A percentile compares a stretch with the other conserved stretches of the same genome.
Conservation (phyloP, 2,888 invertebrate genomes). For the Platypus cylindrus region DNA sequence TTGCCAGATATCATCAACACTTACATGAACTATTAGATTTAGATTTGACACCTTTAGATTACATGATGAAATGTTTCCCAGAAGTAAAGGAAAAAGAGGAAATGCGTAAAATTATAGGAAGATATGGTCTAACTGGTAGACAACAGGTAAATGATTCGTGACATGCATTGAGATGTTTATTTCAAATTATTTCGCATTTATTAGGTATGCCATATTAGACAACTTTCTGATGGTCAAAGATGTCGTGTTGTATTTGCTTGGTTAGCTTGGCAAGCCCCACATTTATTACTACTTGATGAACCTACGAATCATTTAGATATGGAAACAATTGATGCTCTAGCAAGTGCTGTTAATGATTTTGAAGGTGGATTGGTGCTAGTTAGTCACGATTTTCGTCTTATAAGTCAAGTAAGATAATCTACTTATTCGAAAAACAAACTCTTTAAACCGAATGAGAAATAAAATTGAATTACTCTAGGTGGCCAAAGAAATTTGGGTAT, state of each 20-base stretch:
- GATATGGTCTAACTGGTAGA: constrained; percentile 93
- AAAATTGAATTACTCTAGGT: constrained; percentile 55
- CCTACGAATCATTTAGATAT: constrained; percentile 95
- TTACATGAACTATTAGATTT: constrained; percentile 91
- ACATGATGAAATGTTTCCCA: constrained; percentile 96
- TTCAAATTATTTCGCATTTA: too few species aligned
- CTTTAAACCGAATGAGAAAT: too few species aligned
- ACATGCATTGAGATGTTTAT: too few species aligned
- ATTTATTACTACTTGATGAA: constrained; percentile 70
- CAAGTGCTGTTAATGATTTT: constrained; percentile 94
- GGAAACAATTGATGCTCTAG: constrained; percentile 97
- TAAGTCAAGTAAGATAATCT: constrained; percentile 87
- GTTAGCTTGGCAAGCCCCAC: constrained; percentile 95
- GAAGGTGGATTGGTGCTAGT: constrained; percentile 98
- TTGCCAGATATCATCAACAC: constrained; percentile 98
- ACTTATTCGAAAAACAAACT: too few species aligned
- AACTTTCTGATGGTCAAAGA: constrained; percentile 93
- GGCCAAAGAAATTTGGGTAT: constrained; percentile 98
- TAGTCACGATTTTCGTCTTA: constrained; percentile 98
- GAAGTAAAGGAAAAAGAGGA: constrained; percentile 96
- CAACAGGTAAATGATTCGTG: constrained; percentile 80
- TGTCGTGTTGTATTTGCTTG: constrained; percentile 98
- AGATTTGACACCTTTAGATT: constrained; percentile 89
- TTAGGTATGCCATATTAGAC: constrained; percentile 83
- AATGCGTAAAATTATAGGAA: constrained; percentile 97